Conservation (phyloP, 2,797 vertebrate species). For the Falco cherrug region DNA sequence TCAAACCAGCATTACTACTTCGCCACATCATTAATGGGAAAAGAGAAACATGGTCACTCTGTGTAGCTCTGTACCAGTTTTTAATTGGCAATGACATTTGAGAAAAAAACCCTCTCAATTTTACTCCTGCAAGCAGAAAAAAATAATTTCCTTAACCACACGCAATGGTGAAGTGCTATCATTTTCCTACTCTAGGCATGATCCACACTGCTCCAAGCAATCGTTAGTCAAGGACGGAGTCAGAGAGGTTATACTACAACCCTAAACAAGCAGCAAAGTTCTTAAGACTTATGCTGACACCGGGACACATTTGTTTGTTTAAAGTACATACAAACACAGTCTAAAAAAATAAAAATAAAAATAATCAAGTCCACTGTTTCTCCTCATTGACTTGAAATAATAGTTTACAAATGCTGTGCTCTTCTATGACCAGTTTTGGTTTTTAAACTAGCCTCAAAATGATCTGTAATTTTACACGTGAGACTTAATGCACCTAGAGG, state of each 20-base stretch:
- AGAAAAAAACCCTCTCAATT: background rate
- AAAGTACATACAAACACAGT: background rate
- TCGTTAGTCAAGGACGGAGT: background rate
- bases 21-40: background rate
- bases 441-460: background rate
- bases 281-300: constrained; percentile 19
- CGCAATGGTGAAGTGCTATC: background rate
- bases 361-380: background rate
- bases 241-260: background rate
- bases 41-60: background rate
- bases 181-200: background rate
- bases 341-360: background rate
- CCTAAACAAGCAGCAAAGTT: background rate
- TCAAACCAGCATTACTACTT: constrained; percentile 17
- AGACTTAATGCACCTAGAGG: background rate
- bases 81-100: background rate
- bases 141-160: background rate
- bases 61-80: background rate
- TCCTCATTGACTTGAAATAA: background rate
- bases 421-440: background rate
- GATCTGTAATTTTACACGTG: background rate
- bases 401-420: background rate
- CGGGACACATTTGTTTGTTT: background rate
- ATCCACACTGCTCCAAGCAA: background rate
- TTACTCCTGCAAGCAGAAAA: background rate